phyloP scores from a whole-genome alignment of 2,888 invertebrate genomes.

The Clusia tigrina region DNA sequence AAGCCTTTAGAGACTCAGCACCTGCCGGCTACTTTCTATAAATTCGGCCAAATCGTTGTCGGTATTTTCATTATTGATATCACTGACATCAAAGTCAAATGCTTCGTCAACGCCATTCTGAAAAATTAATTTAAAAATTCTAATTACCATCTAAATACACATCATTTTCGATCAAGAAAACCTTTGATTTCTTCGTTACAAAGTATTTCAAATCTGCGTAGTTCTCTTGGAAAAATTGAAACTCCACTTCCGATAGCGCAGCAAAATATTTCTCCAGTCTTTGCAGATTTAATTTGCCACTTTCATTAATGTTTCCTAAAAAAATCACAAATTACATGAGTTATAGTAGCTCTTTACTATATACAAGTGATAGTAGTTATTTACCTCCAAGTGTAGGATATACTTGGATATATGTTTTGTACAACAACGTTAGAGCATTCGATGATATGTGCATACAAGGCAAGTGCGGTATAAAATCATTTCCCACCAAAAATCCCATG shows the following conservation, averaged over 20 bases:
- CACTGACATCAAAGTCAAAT: constrained; percentile 54
- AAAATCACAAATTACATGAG: not conserved
- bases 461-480: constrained; percentile 96
- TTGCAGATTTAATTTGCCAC: constrained; percentile 80
- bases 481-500: constrained; percentile 96
- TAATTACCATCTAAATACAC: not conserved
- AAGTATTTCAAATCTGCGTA: constrained; percentile 86
- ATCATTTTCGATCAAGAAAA: constrained; percentile 51
- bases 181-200: constrained; percentile 76
- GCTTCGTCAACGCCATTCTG: constrained; percentile 53
- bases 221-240: constrained; percentile 77
- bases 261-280: constrained; percentile 88
- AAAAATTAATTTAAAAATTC: not conserved
- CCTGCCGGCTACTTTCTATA: constrained; percentile 55
- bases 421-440: constrained; percentile 87
- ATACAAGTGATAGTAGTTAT: constrained; percentile 38
- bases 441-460: constrained; percentile 94
- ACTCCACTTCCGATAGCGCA: constrained; percentile 76
- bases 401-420: constrained; percentile 85
- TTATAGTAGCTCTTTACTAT: not conserved
- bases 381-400: constrained; percentile 86
- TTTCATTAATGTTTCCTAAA: constrained; percentile 91
- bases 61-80: constrained; percentile 42
- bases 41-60: constrained; percentile 54
- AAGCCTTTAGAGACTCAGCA: constrained; percentile 27